Evolutionary conservation across 1,140 invertebrate genomes (phyloP).

Genomic region (Eurosta solidaginis): DNA sequence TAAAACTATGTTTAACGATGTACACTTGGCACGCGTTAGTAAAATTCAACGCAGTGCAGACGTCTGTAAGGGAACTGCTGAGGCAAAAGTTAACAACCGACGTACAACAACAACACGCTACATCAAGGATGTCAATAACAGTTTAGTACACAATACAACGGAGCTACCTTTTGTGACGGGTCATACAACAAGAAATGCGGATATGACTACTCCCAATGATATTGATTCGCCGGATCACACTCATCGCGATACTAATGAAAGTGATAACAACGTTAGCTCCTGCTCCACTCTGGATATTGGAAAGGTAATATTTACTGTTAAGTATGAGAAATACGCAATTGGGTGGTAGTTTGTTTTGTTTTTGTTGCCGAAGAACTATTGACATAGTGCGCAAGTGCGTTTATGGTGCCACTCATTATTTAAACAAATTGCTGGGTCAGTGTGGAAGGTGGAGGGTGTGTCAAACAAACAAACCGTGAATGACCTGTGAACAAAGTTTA

Average conservation of each 20-base stretch:
- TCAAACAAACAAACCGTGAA: neutral
- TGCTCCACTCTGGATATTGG: conserved; percentile 58
- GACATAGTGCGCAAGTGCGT: conserved; percentile 26
- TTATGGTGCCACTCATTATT: neutral
- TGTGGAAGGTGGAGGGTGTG: neutral
- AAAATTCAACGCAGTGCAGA: conserved; percentile 46
- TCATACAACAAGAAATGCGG: conserved; percentile 1
- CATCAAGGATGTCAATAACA: conserved; percentile 39
- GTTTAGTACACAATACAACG: conserved; percentile 50
- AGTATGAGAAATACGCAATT: conserved; percentile 43
- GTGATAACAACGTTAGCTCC: conserved; percentile 58
- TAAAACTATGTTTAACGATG: conserved; percentile 44
- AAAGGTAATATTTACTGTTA: conserved; percentile 36
- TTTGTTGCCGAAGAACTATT: neutral
- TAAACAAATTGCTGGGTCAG: neutral
- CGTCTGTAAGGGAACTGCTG: conserved; percentile 34
- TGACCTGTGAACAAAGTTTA: neutral
- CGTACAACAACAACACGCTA: conserved; percentile 39
- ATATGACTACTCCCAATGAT: conserved; percentile 29
- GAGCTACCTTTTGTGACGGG: conserved; percentile 36
- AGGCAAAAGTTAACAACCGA: conserved; percentile 21
- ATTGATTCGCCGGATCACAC: conserved; percentile 53
- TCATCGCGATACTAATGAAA: conserved; percentile 52
- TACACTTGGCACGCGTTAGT: conserved; percentile 54
- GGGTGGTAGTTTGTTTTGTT: neutral